phyloP scores from a whole-genome alignment of 1,140 invertebrate genomes.

The Lepidurus couesii region DNA sequence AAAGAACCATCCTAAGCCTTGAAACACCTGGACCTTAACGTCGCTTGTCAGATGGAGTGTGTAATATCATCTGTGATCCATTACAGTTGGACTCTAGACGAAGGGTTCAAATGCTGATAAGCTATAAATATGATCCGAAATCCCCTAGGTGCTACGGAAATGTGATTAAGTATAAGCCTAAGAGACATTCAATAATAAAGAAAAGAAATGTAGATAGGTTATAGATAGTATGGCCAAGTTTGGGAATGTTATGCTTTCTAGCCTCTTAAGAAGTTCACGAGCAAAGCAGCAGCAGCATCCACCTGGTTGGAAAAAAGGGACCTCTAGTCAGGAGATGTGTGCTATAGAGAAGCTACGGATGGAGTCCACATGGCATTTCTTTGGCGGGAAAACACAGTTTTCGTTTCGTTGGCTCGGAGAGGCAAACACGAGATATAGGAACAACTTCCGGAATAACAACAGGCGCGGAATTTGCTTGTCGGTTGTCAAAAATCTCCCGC shows the following conservation, averaged over 20 bases:
- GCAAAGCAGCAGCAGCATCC: not conserved
- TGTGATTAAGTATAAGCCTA: no score
- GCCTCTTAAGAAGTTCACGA: not conserved
- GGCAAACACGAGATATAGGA: constrained; percentile 4
- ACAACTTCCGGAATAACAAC: constrained; percentile 14
- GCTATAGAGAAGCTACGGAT: not conserved
- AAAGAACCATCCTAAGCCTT: not conserved
- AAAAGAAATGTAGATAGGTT: not conserved
- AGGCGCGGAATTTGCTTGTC: not conserved
- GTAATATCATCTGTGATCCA: no score
- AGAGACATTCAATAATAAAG: no score
- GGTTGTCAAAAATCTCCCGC: constrained; percentile 13
- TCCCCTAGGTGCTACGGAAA: no score
- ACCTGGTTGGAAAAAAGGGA: not conserved
- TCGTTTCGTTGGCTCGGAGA: constrained; percentile 8
- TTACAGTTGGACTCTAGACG: no score
- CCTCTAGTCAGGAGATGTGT: not conserved
- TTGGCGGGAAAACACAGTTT: not conserved
- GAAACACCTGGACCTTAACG: not conserved
- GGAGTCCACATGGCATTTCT: constrained; percentile 21
- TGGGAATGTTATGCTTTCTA: not conserved
- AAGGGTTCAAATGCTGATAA: no score
- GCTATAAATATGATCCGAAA: no score
- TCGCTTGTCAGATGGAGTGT: no score
- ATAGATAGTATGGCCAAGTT: not conserved